These are phyloP conservation scores for Brachyalestes nurse DNA, from an alignment of 2,797 vertebrate species.

Conservation along the genomic window DNA sequence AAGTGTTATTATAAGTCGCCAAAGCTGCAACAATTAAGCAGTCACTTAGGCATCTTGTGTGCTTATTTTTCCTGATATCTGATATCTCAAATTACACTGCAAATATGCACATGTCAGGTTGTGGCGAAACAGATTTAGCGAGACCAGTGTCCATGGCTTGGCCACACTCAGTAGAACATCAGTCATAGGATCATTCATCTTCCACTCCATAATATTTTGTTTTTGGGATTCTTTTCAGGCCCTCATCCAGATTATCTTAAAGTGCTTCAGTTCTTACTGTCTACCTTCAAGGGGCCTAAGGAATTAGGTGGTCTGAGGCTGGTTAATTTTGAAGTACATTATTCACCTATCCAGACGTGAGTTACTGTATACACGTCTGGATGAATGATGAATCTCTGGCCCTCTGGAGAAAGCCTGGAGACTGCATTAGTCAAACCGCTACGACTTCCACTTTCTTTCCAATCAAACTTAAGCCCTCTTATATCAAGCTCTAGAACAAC, in stretches of 20 bases:
- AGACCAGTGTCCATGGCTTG: background rate
- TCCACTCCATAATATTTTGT: background rate
- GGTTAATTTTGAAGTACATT: constrained; percentile 9
- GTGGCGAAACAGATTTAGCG: background rate
- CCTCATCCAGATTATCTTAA: background rate
- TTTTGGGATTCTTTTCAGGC: background rate
- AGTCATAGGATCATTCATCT: background rate
- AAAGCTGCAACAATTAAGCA: background rate
- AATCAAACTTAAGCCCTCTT: constrained; percentile 18
- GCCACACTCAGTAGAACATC: background rate
- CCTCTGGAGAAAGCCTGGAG: constrained; percentile 1
- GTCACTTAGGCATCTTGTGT: background rate
- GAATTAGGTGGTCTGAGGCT: constrained; percentile 17
- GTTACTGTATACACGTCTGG: constrained; percentile 3
- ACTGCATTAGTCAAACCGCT: constrained; percentile 17
- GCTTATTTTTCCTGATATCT: background rate
- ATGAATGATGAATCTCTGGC: constrained; percentile 16
- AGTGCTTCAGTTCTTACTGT: background rate
- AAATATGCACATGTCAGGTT: background rate
- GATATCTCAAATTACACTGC: background rate
- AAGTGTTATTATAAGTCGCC: no score
- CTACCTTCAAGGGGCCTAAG: constrained; percentile 7
- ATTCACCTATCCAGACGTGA: constrained; percentile 7
- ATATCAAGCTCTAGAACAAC: constrained; percentile 22
- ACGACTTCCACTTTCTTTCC: constrained; percentile 33